phyloP scores from a whole-genome alignment of 2,113 vertebrate species.

The Hypomesus transpacificus region DNA sequence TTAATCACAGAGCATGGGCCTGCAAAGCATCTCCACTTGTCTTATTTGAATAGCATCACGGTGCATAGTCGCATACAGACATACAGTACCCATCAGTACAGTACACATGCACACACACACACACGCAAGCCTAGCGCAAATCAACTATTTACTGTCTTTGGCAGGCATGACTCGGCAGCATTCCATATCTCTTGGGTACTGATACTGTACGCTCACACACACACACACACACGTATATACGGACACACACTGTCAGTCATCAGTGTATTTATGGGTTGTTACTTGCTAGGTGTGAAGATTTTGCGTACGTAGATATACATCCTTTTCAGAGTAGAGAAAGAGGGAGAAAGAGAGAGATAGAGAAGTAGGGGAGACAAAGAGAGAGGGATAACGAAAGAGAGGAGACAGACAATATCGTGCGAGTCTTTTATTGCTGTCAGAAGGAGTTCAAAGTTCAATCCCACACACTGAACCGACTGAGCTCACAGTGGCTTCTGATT shows the following conservation, averaged over 20 bases:
- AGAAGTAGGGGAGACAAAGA: neutral
- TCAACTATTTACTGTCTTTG: constrained; percentile 71
- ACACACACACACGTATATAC: constrained; percentile 17
- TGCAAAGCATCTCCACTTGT: constrained; percentile 68
- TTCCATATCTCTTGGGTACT: constrained; percentile 38
- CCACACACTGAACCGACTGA: constrained; percentile 56
- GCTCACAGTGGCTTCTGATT: constrained; percentile 50
- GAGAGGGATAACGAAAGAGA: too few relatives aligned
- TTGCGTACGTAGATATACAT: constrained; percentile 29
- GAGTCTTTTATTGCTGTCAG: too few relatives aligned
- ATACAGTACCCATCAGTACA: constrained; percentile 19
- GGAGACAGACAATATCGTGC: too few relatives aligned
- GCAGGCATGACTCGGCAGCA: constrained; percentile 55
- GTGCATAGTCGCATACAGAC: constrained; percentile 54
- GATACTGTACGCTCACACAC: constrained; percentile 4
- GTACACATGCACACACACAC: constrained; percentile 58
- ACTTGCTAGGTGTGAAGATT: constrained; percentile 72
- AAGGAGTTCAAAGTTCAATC: constrained; percentile 57
- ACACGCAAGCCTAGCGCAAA: constrained; percentile 67
- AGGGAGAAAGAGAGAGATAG: neutral
- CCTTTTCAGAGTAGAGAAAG: neutral
- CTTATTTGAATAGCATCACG: constrained; percentile 71
- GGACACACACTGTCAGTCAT: constrained; percentile 16
- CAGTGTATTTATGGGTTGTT: constrained; percentile 70
- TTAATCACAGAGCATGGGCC: constrained; percentile 77